Base-by-base conservation (phyloP, 2,113 vertebrate genomes). In the Egretta garzetta region DNA sequence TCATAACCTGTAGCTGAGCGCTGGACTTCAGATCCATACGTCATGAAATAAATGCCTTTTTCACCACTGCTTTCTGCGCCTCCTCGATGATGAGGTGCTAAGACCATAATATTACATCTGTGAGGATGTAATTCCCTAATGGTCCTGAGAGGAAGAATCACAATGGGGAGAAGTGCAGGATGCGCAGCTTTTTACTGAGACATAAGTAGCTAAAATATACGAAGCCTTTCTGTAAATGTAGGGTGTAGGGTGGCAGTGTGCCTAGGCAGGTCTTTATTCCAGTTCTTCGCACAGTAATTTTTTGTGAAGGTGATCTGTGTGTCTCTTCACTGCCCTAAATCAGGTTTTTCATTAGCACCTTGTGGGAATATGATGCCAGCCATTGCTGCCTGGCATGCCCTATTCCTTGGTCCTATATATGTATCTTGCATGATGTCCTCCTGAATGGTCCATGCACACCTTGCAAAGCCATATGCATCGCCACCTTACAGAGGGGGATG, bases 291-390 rank as follows among this genome's bases (percentile, higher is more conserved):
- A 67, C 7, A 28, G 11, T 39, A 28, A 35, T 15, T 12, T 86
- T 75, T 82, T 63, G 32, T n/a, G 50, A 75, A 92, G 24, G 9
- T 75, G 13, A 45, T 59, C 8, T 35, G 8, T 16, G 3, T 84
- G 27, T 75, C 28, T 49, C 32, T 74, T 81, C 30, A 8, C 14
- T 50, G 23, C 8, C 45, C 56, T 49, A 62, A 67, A 39, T 71
- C 41, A 39, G 26, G 18, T 4, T 13, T 60, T 90, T 62, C 30
- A 28, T 33, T 80, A 73, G 39, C 0, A 0, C 26, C 11, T 64
- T 87, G 32, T 50, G 26, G 43, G 43, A 80, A 20, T 56, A 6
- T 33, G 66, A 50, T 1, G 19, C 27, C 53, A 66, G 27, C 20
- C 18, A 23, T 60, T 43, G 21, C 6, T 33, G 23, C 28, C 68